Conservation (phyloP, 2,888 invertebrate genomes). For the Euclidia mi region DNA sequence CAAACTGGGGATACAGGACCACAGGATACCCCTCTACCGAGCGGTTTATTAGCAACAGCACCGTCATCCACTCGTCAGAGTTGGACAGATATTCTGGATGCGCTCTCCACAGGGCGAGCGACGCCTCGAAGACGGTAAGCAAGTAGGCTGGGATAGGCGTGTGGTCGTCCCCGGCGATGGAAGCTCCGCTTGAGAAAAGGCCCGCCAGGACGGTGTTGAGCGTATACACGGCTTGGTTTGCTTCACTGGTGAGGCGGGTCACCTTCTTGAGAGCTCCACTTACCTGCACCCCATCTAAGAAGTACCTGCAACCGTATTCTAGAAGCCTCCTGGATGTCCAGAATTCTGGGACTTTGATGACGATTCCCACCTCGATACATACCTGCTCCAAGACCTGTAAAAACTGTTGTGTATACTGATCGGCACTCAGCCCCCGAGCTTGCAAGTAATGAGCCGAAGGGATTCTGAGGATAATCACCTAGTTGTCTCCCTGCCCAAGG, state of each 20-base stretch:
- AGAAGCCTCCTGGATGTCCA: background rate
- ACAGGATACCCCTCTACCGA: background rate
- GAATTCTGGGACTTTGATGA: background rate
- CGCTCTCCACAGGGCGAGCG: background rate
- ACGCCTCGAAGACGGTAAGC: background rate
- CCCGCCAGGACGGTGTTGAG: background rate
- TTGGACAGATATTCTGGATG: background rate
- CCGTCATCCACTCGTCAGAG: background rate
- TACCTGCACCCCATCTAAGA: background rate
- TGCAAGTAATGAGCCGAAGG: background rate
- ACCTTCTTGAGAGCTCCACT: conserved; percentile 1
- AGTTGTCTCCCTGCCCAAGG: conserved; percentile 2
- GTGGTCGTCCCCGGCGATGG: background rate
- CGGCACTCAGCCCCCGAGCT: background rate
- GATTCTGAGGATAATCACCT: conserved; percentile 1
- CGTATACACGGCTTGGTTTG: conserved; percentile 1
- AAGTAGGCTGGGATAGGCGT: background rate
- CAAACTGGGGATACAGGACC: background rate
- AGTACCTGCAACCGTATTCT: conserved; percentile 1
- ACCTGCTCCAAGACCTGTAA: background rate
- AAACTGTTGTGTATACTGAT: background rate
- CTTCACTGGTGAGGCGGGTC: background rate
- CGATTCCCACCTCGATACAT: too few species aligned
- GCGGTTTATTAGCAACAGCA: background rate
- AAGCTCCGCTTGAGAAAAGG: background rate